Conservation (phyloP, 2,113 vertebrate species). For the Bujurquina vittata region DNA sequence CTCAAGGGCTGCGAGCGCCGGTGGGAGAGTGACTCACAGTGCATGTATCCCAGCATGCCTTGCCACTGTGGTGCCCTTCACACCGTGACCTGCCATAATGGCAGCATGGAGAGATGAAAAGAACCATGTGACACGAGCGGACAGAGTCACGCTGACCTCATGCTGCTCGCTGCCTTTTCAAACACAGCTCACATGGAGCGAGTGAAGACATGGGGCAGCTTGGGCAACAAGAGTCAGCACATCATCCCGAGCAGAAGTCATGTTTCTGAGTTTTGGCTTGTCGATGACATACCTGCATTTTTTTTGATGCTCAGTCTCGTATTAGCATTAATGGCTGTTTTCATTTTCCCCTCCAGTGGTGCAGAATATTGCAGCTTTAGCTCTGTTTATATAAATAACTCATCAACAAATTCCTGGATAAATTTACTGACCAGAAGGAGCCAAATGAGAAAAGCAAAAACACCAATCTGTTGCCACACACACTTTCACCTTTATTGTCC, state of each 20-base stretch:
- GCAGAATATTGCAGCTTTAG: constrained; percentile 58
- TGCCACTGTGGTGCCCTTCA: constrained; percentile 71
- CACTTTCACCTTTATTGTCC: constrained; percentile 48
- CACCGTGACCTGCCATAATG: constrained; percentile 71
- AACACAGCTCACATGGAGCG: constrained; percentile 52
- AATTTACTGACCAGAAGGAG: constrained; percentile 55
- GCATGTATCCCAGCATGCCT: constrained; percentile 81
- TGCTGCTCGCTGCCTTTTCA: constrained; percentile 67
- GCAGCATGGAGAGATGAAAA: constrained; percentile 75
- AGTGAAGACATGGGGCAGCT: constrained; percentile 60
- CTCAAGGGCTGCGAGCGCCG: constrained; percentile 41
- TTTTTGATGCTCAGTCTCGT: constrained; percentile 8
- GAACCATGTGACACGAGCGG: constrained; percentile 57
- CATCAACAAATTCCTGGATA: constrained; percentile 39
- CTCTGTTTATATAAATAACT: constrained; percentile 35
- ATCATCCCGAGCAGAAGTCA: constrained; percentile 54
- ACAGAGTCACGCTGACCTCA: constrained; percentile 55
- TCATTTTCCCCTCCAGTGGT: constrained; percentile 69
- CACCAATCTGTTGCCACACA: constrained; percentile 36
- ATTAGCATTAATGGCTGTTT: constrained; percentile 46
- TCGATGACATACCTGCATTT: constrained; percentile 33
- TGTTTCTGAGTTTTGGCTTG: constrained; percentile 26
- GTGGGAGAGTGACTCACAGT: constrained; percentile 64
- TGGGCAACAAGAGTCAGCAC: constrained; percentile 57
- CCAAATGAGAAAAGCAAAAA: constrained; percentile 37